Percentiles rank a stretch among this genome's conserved stretches.
Conservation (phyloP, 2,888 invertebrate species). For the Pyrgus malvae region DNA sequence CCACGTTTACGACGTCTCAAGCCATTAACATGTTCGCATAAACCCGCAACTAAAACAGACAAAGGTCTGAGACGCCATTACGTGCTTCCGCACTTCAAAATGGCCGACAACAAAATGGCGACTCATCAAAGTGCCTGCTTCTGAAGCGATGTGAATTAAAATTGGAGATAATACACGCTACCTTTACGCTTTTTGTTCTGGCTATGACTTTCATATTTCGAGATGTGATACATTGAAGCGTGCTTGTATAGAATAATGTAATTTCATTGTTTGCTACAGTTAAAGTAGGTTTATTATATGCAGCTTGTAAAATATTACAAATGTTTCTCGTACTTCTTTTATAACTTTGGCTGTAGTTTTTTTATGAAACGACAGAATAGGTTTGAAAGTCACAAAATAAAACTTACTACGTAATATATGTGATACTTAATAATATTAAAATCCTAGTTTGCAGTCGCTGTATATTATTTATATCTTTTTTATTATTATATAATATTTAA, state of each 20-base stretch:
- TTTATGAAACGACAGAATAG: not conserved
- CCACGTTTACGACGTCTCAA: slow-evolving; percentile 18
- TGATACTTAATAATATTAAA: too few relatives aligned
- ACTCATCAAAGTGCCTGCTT: slow-evolving; percentile 18
- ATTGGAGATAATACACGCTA: slow-evolving; percentile 15
- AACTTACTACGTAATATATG: too few relatives aligned
- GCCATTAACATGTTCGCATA: slow-evolving; percentile 25
- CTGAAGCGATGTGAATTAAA: slow-evolving; percentile 18
- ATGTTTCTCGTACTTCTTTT: too few relatives aligned
- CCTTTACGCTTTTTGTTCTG: slow-evolving; percentile 9
- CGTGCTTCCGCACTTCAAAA: slow-evolving; percentile 19
- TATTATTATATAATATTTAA: too few relatives aligned
- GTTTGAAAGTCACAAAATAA: too few relatives aligned
- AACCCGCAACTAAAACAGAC: slow-evolving; percentile 22
- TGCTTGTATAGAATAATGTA: slow-evolving; percentile 7
- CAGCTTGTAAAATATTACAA: slow-evolving; percentile 9
- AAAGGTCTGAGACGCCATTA: slow-evolving; percentile 26
- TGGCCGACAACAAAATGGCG: slow-evolving; percentile 25
- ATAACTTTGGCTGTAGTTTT: not conserved
- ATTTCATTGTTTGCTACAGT: slow-evolving; percentile 11
- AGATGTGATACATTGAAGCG: slow-evolving; percentile 12
- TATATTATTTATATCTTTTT: too few relatives aligned
- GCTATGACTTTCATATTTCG: slow-evolving; percentile 19
- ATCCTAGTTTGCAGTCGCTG: too few relatives aligned
- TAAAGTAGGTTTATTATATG: slow-evolving; percentile 2